phyloP scores from a whole-genome alignment of 2,888 invertebrate genomes.

The Perizoma flavofasciatum region DNA sequence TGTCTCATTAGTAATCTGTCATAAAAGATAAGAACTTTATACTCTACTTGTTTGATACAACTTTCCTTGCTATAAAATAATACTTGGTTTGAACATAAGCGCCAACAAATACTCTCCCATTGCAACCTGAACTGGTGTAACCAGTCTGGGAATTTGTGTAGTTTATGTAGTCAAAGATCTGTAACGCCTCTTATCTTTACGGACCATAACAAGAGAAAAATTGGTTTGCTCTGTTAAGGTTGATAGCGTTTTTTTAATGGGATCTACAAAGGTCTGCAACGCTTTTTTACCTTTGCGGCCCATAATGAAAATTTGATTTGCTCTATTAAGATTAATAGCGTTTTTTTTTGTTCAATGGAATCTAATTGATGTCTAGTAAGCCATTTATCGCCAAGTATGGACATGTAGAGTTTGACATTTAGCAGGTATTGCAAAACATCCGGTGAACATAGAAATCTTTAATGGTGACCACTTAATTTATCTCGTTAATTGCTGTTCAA shows the following conservation, averaged over 20 bases:
- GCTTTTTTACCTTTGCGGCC: too few species aligned
- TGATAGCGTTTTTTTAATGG: background rate
- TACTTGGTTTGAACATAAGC: conserved; percentile 6
- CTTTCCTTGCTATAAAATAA: background rate
- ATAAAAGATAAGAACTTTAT: too few species aligned
- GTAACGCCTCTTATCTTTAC: too few species aligned
- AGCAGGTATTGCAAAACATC: conserved; percentile 29
- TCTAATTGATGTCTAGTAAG: too few species aligned
- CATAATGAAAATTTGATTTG: too few species aligned
- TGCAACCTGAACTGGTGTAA: conserved; percentile 20
- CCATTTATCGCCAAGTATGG: background rate
- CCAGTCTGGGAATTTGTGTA: conserved; percentile 27
- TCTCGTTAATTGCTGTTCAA: conserved; percentile 29
- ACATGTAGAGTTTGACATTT: conserved; percentile 6
- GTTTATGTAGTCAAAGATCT: conserved; percentile 11
- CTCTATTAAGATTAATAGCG: background rate
- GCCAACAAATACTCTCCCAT: conserved; percentile 33
- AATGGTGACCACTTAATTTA: conserved; percentile 28
- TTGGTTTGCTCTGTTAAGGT: too few species aligned
- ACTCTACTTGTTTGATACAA: too few species aligned
- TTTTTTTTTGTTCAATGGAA: background rate
- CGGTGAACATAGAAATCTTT: conserved; percentile 32
- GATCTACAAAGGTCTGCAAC: too few species aligned
- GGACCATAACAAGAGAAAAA: too few species aligned
- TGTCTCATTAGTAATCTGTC: too few species aligned